Conservation (phyloP, 2,888 invertebrate species). For the Elegia similella region DNA sequence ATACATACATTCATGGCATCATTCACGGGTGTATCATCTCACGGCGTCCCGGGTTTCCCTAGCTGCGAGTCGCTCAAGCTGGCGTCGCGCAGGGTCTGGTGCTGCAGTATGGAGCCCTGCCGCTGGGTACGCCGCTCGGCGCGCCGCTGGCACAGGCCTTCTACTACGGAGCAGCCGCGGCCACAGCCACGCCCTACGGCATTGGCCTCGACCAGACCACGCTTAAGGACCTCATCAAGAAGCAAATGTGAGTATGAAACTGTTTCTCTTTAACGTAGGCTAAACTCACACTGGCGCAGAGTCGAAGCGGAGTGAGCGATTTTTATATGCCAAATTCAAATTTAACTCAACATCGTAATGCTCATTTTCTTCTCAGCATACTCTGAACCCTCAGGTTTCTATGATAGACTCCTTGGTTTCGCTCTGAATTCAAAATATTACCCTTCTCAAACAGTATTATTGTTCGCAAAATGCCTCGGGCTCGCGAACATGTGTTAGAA, state of each 20-base stretch:
- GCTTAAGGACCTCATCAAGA: conserved; percentile 91
- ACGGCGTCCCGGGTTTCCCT: conserved; percentile 24
- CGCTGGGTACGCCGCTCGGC: conserved; percentile 45
- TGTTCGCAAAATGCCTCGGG: too few species aligned
- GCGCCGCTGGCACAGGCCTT: conserved; percentile 73
- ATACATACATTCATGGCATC: not conserved
- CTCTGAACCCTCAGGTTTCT: too few species aligned
- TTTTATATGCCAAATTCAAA: too few species aligned
- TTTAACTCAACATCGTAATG: too few species aligned
- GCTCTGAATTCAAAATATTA: too few species aligned
- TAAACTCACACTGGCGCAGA: too few species aligned
- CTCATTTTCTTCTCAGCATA: too few species aligned
- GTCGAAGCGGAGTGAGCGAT: too few species aligned
- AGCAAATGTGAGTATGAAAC: conserved; percentile 95
- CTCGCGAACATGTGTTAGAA: too few species aligned
- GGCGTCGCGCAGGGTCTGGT: conserved; percentile 61
- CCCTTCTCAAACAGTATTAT: too few species aligned
- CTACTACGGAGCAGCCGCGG: conserved; percentile 83
- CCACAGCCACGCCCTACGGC: conserved; percentile 68
- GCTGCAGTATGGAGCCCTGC: conserved; percentile 59
- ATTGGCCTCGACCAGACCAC: conserved; percentile 82
- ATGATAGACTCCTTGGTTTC: too few species aligned
- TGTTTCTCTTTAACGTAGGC: too few species aligned
- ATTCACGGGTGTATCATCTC: conserved; percentile 1
- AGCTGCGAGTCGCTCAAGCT: conserved; percentile 61